A percentile compares a stretch with the other conserved stretches of the same genome.
Evolutionary conservation across 2,113 vertebrate genomes (phyloP).

Genomic region (Coptodon bakossiorum): DNA sequence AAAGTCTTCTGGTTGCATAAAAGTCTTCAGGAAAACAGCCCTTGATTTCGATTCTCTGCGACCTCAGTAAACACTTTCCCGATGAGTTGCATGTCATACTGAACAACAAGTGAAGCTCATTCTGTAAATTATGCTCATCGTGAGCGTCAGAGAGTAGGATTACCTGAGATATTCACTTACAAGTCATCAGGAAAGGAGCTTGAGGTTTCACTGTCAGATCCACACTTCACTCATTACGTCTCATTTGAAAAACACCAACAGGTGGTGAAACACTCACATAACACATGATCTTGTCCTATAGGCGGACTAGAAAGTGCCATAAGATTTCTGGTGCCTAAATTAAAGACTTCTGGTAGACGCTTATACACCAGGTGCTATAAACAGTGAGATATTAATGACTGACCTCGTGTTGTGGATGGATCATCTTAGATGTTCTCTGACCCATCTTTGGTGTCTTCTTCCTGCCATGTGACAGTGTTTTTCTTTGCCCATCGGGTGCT

Average conservation of each 20-base stretch:
- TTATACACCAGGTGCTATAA: not conserved
- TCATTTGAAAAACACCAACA: not conserved
- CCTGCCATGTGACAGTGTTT: not conserved
- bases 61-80: not conserved
- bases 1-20: not conserved
- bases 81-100: not conserved
- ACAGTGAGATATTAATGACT: not conserved
- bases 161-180: not conserved
- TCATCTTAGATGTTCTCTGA: not conserved
- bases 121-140: not conserved
- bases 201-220: not conserved
- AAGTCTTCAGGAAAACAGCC: not conserved
- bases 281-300: not conserved
- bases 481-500: rapidly evolving
- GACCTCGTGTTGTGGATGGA: rapidly evolving
- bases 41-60: not conserved
- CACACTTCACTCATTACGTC: not conserved
- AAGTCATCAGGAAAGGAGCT: not conserved
- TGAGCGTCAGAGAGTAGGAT: not conserved
- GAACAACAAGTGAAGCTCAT: not conserved
- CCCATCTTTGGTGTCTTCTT: not conserved
- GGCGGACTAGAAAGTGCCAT: not conserved
- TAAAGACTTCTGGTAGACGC: not conserved
- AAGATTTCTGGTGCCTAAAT: not conserved
- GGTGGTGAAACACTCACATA: not conserved